Percentiles rank a stretch among this genome's conserved stretches.
Evolutionary conservation across 1,140 invertebrate species (phyloP).

Genomic region (Lepidostoma basale): DNA sequence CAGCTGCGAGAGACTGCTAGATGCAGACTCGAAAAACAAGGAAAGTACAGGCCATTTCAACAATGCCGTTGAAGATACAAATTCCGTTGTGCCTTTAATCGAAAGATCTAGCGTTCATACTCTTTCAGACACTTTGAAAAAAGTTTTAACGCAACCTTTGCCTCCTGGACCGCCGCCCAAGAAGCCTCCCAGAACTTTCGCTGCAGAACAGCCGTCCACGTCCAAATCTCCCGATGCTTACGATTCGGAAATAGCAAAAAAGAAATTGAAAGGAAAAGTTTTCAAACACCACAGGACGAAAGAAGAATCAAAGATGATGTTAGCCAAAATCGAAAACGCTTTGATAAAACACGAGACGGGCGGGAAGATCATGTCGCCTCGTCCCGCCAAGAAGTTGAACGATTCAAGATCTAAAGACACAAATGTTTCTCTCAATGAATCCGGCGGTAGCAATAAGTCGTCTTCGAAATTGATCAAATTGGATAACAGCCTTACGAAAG

Average conservation of each 20-base stretch:
- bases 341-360: conserved; percentile 59
- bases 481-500: too few species aligned
- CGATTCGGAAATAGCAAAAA: conserved; percentile 27
- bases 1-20: background rate
- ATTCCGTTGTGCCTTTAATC: background rate
- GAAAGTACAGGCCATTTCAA: background rate
- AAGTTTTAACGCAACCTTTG: conserved; percentile 66
- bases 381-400: conserved; percentile 39
- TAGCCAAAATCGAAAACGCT: conserved; percentile 65
- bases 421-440: conserved; percentile 21
- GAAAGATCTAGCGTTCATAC: background rate
- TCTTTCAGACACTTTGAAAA: conserved; percentile 65
- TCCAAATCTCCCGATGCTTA: conserved; percentile 18
- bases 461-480: conserved; percentile 8
- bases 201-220: conserved; percentile 31
- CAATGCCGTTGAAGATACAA: background rate
- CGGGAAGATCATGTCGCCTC: conserved; percentile 45
- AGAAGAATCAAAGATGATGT: conserved; percentile 63
- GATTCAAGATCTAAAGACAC: conserved; percentile 34
- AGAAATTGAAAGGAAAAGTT: conserved; percentile 13
- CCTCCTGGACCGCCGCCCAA: conserved; percentile 70
- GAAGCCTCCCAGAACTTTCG: conserved; percentile 74
- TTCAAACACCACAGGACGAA: conserved; percentile 46
- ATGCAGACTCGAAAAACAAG: background rate
- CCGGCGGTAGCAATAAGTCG: background rate